Evolutionary conservation across 2,113 vertebrate genomes (phyloP).

Genomic region (Coptodon rendalli): DNA sequence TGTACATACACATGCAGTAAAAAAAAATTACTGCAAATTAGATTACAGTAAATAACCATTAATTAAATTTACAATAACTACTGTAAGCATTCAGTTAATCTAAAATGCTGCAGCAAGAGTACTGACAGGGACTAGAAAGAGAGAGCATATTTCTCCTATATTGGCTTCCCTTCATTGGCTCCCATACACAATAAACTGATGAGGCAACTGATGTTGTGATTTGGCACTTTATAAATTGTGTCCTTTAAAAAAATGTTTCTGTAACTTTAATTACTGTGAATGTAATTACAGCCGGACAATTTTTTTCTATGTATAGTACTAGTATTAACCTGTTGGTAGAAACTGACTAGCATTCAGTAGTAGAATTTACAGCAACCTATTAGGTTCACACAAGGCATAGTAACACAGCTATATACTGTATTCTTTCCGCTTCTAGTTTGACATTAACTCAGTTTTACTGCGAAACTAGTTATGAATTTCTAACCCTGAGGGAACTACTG

Average conservation of each 20-base stretch:
- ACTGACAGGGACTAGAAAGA: not conserved
- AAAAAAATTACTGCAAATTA: not conserved
- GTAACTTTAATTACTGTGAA: not conserved
- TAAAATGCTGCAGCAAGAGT: not conserved
- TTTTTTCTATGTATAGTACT: not conserved
- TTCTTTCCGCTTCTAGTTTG: slow-evolving; percentile 8
- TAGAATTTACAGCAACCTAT: not conserved
- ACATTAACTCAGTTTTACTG: slow-evolving; percentile 26
- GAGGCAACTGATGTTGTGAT: not conserved
- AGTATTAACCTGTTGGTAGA: not conserved
- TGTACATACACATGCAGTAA: not conserved
- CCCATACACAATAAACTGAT: not conserved
- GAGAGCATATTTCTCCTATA: not conserved
- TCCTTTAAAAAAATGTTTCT: not conserved
- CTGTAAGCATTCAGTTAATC: not conserved
- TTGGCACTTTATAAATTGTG: not conserved
- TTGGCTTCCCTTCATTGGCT: not conserved
- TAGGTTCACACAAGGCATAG: not conserved
- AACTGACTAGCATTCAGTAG: not conserved
- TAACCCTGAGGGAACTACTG: not conserved
- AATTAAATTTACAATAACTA: not conserved
- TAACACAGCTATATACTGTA: not conserved
- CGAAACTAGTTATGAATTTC: not conserved
- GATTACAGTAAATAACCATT: not conserved
- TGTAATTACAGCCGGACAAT: not conserved